phyloP scores from a whole-genome alignment of 2,888 invertebrate genomes.

The Drosophila nr. perissopoda region DNA sequence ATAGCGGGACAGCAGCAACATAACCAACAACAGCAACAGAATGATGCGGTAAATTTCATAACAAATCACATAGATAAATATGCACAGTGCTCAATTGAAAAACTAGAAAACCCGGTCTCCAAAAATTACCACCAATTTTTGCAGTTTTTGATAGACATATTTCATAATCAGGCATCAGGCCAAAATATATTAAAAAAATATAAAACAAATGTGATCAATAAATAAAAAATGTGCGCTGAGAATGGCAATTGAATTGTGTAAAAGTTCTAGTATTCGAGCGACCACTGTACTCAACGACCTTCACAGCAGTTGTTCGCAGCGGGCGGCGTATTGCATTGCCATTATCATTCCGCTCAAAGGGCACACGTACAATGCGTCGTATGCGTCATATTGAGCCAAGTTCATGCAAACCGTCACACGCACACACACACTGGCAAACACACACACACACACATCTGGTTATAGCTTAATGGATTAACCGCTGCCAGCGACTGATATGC shows the following conservation, averaged over 20 bases:
- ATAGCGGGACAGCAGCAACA: conserved; percentile 74
- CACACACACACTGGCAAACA: conserved; percentile 22
- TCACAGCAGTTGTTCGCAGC: conserved; percentile 50
- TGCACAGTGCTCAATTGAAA: neutral
- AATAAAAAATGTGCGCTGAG: neutral
- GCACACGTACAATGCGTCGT: conserved; percentile 38
- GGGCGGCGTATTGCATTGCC: conserved; percentile 72
- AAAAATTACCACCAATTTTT: neutral
- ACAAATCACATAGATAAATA: conserved; percentile 32
- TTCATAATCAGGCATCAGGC: neutral
- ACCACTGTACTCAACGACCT: conserved; percentile 41
- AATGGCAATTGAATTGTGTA: neutral
- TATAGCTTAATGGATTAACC: conserved; percentile 81
- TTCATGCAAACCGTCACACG: conserved; percentile 37
- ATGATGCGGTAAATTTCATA: conserved; percentile 80
- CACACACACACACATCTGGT: conserved; percentile 21
- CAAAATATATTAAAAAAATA: neutral
- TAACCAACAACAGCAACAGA: conserved; percentile 51
- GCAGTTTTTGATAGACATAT: neutral
- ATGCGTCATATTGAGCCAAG: conserved; percentile 68
- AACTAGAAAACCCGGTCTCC: neutral
- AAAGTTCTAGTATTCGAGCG: neutral
- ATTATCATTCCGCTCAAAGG: conserved; percentile 61
- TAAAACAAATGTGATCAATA: neutral
- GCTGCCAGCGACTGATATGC: conserved; percentile 74